Evolutionary conservation across 1,140 invertebrate species (phyloP).

Genomic region (Lithobius niger): DNA sequence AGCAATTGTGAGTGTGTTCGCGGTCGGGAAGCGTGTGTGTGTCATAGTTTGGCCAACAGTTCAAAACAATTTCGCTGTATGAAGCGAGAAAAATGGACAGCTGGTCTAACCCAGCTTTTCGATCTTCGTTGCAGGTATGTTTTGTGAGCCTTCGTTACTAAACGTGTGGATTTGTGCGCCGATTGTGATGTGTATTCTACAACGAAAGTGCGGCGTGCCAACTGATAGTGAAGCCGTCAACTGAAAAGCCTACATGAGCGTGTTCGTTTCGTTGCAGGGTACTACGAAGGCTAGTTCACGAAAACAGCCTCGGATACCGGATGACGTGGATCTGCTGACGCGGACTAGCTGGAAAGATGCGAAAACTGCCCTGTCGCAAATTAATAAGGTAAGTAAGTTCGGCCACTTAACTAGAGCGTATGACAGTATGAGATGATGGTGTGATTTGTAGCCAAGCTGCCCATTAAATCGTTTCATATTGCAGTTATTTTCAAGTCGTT

Average conservation of each 20-base stretch:
- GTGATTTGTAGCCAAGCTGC: too few species aligned
- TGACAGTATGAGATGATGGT: too few species aligned
- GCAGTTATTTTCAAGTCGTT: too few species aligned
- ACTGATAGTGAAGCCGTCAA: not conserved
- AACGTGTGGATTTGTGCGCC: not conserved
- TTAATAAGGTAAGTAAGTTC: constrained; percentile 69
- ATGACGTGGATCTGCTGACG: constrained; percentile 55
- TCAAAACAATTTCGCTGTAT: not conserved
- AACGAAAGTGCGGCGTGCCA: not conserved
- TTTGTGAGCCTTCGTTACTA: not conserved
- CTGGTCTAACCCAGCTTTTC: constrained; percentile 3
- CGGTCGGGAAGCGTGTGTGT: not conserved
- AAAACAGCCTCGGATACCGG: not conserved
- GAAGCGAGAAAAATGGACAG: constrained; percentile 4
- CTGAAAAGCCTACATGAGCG: not conserved
- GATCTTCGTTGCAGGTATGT: not conserved
- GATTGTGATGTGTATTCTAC: too few species aligned
- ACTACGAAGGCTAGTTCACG: not conserved
- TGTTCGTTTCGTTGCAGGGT: not conserved
- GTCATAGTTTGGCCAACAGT: not conserved
- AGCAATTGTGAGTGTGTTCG: not conserved
- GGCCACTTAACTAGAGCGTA: too few species aligned
- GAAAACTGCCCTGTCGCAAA: constrained; percentile 69
- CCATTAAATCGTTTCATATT: too few species aligned
- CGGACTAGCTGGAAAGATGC: constrained; percentile 89